Percentiles rank a stretch among this genome's conserved stretches.
These are phyloP conservation scores for Zaprionus africanus DNA, from an alignment of 1,140 invertebrate species.

Conservation along the genomic window DNA sequence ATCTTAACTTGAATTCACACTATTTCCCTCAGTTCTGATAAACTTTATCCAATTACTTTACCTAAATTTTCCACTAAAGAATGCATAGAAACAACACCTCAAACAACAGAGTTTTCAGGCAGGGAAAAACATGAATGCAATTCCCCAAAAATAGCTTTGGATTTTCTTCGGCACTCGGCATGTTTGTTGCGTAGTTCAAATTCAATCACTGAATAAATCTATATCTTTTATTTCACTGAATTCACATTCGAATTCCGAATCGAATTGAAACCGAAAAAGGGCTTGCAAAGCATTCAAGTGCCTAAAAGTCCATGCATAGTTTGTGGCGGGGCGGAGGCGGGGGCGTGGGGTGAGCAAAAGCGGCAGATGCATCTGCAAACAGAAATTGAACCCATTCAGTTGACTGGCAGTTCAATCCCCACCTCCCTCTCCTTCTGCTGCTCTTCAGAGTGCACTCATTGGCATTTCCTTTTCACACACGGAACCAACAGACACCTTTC, in stretches of 20 bases:
- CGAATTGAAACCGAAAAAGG: slow-evolving; percentile 19
- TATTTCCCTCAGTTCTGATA: not conserved
- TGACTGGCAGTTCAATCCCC: not conserved
- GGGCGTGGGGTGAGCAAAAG: not conserved
- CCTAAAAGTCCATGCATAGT: slow-evolving; percentile 44
- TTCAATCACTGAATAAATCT: slow-evolving; percentile 39
- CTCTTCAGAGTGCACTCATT: slow-evolving; percentile 10
- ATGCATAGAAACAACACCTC: not conserved
- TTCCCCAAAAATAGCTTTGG: slow-evolving; percentile 6
- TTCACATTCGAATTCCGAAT: slow-evolving; percentile 19
- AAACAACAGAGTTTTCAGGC: not conserved
- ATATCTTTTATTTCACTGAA: slow-evolving; percentile 17
- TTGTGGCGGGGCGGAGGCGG: slow-evolving; percentile 8
- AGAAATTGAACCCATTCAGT: slow-evolving; percentile 48
- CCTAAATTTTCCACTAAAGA: not conserved
- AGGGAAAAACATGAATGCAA: slow-evolving; percentile 17
- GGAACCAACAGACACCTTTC: slow-evolving; percentile 61
- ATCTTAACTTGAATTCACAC: no score
- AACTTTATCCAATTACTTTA: not conserved
- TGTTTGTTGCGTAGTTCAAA: slow-evolving; percentile 11
- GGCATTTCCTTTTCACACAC: slow-evolving; percentile 52
- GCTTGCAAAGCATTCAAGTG: slow-evolving; percentile 43
- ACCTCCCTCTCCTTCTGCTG: not conserved
- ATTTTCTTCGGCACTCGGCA: not conserved
- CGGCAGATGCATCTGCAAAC: slow-evolving; percentile 28